Base-by-base conservation (phyloP, 2,888 invertebrate species). In the Clanis bilineata region DNA sequence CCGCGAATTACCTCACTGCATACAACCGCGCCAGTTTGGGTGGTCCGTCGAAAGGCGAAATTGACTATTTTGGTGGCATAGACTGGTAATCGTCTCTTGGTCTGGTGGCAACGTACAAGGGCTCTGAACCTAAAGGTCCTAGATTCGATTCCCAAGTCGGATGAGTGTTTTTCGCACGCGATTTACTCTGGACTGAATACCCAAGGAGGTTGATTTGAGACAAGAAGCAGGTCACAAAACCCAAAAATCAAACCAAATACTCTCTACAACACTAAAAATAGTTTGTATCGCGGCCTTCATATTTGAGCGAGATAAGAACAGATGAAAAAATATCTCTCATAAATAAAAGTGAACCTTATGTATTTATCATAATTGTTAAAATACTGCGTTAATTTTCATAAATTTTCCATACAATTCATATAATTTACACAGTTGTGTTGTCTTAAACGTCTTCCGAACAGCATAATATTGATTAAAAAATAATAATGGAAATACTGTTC, bases 1-100 rank as follows among this genome's bases (percentile, higher is more conserved):
- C 70, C 67, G 74, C 70, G 66, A 72, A 73, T 78, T 69, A 73
- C 77, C 70, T 71, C 73, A 74, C 64, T 22, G n/a, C 41, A 10
- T 10, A 3, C 7, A 12, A 32, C 32, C 5, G 32, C 36, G 2
- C 6, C 57, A 55, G 59, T 62, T 68, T 76, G 79, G 80, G 80
- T 80, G 80, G 80, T 79, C 80, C 64, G 25, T 3, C 38, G 6
- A 32, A 25, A 45, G 21, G 18, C 5, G 21, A 5, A n/a, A 23
- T 7, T 4, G 43, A 2, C 43, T 43, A 15, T 15, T n/a, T n/a
- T n/a, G n/a, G 45, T 32, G 32, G 32, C 32, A 7, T 32, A 32
- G n/a, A n/a, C n/a, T n/a, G n/a, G n/a, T n/a, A n/a, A n/a, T n/a
- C n/a, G n/a, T n/a, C n/a, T n/a, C n/a, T n/a, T n/a, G n/a, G n/a